Base-by-base conservation (phyloP, 2,113 vertebrate genomes). In the Miniopterus natalensis region DNA sequence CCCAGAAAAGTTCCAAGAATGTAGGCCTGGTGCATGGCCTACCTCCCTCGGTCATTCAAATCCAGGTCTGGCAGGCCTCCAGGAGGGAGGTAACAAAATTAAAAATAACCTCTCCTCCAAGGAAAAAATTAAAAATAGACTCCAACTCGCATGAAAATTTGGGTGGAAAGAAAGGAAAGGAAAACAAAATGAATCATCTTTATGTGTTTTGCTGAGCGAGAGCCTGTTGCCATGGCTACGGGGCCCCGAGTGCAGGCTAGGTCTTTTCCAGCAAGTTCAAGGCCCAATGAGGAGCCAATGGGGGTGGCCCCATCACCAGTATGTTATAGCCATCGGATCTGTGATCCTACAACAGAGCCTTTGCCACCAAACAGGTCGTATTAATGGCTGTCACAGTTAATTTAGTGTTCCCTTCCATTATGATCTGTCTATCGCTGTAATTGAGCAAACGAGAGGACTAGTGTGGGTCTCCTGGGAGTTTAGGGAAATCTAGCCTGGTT, bases 151-250 rank as follows among this genome's bases (percentile, higher is more conserved):
- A 97, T 77, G 96, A 98, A 98, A 98, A 97, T 97, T 97, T 95
- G 96, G 96, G 96, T 98, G 96, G 96, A 96, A 97, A 97, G 96
- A 97, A 97, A 97, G 92, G 97, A 96, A 97, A 98, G 96, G 95
- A 97, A 98, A 98, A 98, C 97, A 97, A 97, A 97, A 97, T 98
- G 97, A 98, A 97, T 98, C 97, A 98, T 98, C 97, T 97, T 97
- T 97, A 98, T 97, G 95, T 98, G 97, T 97, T 98, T 97, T 97
- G 96, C 95, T 95, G 92, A 96, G 95, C 70, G 47, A 86, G 83
- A 97, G 88, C 88, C 94, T 9, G 97, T 98, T 98, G 81, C 97
- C 97, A 97, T 98, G 97, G 45, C 96, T 96, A 98, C 96, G 21
- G 90, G 96, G 92, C 94, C 96, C 95, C 96, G 87, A 95, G 88